Evolutionary conservation across 2,888 invertebrate genomes (phyloP).

Genomic region (Andrena hattorfiana): DNA sequence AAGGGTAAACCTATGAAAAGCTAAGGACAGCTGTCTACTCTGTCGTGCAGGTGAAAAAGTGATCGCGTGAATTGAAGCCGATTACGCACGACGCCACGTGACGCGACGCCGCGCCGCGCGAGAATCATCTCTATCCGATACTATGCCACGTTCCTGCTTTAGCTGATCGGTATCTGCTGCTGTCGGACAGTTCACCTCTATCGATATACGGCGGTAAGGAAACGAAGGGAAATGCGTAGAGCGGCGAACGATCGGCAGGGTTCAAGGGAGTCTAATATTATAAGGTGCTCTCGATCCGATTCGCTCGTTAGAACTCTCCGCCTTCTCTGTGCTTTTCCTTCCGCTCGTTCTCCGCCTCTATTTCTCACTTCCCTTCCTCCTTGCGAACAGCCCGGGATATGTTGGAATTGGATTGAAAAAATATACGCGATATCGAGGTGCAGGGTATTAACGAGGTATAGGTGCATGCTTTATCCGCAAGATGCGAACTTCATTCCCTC

Average conservation of each 20-base stretch:
- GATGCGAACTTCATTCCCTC: background rate
- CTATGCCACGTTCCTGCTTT: too few species aligned
- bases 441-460: constrained; percentile 8
- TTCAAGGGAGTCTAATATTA: background rate
- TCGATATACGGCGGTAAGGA: constrained; percentile 2
- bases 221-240: background rate
- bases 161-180: background rate
- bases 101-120: background rate
- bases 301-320: background rate
- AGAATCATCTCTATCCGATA: too few species aligned
- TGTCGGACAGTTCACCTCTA: constrained; percentile 3
- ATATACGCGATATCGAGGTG: constrained; percentile 51
- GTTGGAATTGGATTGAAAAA: constrained; percentile 59
- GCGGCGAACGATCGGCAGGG: background rate
- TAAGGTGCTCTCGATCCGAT: background rate
- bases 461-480: background rate
- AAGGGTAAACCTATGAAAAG: background rate
- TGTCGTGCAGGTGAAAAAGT: constrained; percentile 1
- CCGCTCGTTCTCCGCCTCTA: background rate
- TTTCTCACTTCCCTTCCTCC: background rate
- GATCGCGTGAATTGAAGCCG: constrained; percentile 7
- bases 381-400: constrained; percentile 18
- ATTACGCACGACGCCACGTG: background rate
- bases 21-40: background rate
- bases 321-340: background rate